Conservation (phyloP, 2,888 invertebrate genomes). For the Leptinotarsa haldemani region DNA sequence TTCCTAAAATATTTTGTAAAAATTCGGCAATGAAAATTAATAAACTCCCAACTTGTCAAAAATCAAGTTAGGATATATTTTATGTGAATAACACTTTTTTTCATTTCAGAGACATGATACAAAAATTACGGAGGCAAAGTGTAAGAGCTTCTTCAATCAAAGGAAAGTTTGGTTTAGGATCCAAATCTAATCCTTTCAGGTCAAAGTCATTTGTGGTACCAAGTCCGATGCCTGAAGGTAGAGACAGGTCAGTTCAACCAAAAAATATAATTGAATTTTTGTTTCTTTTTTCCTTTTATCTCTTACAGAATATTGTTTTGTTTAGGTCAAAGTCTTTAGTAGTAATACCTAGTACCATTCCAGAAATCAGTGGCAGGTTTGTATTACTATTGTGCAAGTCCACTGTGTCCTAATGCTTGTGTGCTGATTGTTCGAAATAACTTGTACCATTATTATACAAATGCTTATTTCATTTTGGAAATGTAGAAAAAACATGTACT, state of each 20-base stretch:
- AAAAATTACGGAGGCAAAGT: conserved; percentile 86
- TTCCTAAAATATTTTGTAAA: no score
- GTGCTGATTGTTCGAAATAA: neutral
- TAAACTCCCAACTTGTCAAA: no score
- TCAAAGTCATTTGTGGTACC: conserved; percentile 83
- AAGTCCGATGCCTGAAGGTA: conserved; percentile 74
- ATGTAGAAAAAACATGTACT: neutral
- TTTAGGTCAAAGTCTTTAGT: conserved; percentile 49
- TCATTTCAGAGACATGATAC: conserved; percentile 85
- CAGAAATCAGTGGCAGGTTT: conserved; percentile 42
- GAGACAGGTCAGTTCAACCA: conserved; percentile 53
- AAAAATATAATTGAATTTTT: neutral
- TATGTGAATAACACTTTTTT: neutral
- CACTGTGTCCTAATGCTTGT: conserved; percentile 13
- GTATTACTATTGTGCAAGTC: conserved; percentile 36
- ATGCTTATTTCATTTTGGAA: no score
- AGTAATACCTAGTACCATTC: conserved; percentile 44
- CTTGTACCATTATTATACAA: no score
- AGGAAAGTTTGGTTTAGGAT: conserved; percentile 80
- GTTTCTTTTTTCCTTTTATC: conserved; percentile 20
- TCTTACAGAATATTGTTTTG: conserved; percentile 33
- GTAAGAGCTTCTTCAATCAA: conserved; percentile 82
- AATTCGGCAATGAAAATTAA: no score
- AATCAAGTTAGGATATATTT: neutral
- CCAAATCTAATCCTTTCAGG: conserved; percentile 73